These are phyloP conservation scores for Polypedilum pembai DNA, from an alignment of 1,140 invertebrate genomes.

Conservation along the genomic window DNA sequence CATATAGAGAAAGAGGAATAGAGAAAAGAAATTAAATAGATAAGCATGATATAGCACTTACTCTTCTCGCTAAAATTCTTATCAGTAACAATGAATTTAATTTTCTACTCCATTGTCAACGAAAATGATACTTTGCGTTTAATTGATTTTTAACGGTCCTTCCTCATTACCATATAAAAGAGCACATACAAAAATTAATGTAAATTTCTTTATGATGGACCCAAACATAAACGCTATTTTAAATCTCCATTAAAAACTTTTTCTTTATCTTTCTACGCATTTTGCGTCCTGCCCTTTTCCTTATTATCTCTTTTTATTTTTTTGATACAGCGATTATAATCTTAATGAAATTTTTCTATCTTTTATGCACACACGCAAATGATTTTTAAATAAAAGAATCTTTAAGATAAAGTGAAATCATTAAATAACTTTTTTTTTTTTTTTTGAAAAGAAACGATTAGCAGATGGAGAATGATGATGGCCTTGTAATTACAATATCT, in stretches of 20 bases:
- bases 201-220: conserved; percentile 10
- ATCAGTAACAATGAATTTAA: too few species aligned
- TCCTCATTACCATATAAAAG: not conserved
- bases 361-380: not conserved
- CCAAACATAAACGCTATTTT: not conserved
- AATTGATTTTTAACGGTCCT: conserved; percentile 12
- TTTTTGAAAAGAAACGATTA: too few species aligned
- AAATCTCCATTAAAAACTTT: conserved; percentile 8
- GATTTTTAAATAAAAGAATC: not conserved
- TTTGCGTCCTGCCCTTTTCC: not conserved
- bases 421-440: not conserved
- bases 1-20: too few species aligned
- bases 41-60: too few species aligned
- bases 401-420: not conserved
- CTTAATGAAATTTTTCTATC: not conserved
- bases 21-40: too few species aligned
- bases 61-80: too few species aligned
- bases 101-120: not conserved
- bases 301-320: too few species aligned
- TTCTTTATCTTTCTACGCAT: not conserved
- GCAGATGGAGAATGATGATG: not conserved
- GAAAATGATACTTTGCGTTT: not conserved
- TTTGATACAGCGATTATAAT: not conserved
- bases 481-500: conserved; percentile 7
- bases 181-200: not conserved